Evolutionary conservation across 2,113 vertebrate genomes (phyloP).

Genomic region (Cricetomys ansorgei): DNA sequence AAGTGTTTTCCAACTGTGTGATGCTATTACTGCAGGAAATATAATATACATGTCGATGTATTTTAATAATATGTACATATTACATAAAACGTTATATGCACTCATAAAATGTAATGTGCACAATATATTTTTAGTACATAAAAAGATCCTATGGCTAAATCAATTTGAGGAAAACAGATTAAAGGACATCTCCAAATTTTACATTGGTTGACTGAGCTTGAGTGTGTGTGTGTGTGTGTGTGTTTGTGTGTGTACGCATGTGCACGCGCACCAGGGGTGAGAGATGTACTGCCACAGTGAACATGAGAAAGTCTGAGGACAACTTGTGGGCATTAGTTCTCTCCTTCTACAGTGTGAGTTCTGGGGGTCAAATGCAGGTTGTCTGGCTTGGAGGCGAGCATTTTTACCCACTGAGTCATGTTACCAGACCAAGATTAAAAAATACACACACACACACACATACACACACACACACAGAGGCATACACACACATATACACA

Average conservation of each 20-base stretch:
- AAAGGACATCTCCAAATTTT: neutral
- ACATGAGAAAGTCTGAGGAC: neutral
- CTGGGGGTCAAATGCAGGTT: neutral
- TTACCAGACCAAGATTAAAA: neutral
- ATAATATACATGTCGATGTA: neutral
- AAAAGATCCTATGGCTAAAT: neutral
- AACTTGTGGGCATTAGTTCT: neutral
- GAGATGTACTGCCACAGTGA: neutral
- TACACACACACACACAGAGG: neutral
- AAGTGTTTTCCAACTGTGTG: neutral
- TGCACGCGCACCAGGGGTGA: neutral
- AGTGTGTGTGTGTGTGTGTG: neutral
- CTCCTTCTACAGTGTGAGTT: neutral
- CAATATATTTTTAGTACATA: neutral
- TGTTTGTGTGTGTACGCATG: accelerated
- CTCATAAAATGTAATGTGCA: neutral
- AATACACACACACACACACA: neutral
- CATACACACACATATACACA: no score
- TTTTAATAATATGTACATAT: neutral
- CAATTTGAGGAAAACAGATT: conserved; percentile 26
- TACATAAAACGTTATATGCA: neutral
- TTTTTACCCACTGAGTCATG: neutral
- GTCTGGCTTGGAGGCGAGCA: neutral
- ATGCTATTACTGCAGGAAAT: neutral
- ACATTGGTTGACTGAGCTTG: no score